Base-by-base conservation (phyloP, 2,113 vertebrate genomes). In the Phyllostomus hastatus region DNA sequence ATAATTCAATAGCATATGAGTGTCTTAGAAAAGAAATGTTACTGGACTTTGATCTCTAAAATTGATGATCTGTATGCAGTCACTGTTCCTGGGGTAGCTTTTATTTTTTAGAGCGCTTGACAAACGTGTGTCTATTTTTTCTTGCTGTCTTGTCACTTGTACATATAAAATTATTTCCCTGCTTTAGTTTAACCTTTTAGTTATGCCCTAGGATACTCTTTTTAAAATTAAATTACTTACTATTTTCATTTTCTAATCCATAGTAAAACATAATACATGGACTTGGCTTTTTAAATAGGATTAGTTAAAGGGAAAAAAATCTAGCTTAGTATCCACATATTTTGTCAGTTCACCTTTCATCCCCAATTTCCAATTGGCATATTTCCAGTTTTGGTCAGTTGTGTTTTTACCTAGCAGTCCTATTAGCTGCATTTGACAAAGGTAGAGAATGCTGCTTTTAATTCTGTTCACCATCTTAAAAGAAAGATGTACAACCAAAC, bases 1-100 rank as follows among this genome's bases (percentile, higher is more conserved):
- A 91, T 95, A 93, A 61, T 94, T 73, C 88, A 96, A 69, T 90
- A 96, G 52, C 28, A 70, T 88, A 41, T 88, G 73, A 85, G 69
- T 96, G 48, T 69, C 38, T 93, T 86, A 61, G 52, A 35, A 67
- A 92, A 93, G n/a, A n/a, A 2, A 31, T 43, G 79, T 96, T 95
- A 48, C 12, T 75, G 20, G 54, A 85, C n/a, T 95, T 93, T 83
- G 73, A 86, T 94, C 31, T 95, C 46, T 88, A 80, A 94, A 94
- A 90, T 66, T 73, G 84, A 83, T 52, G 24, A 15, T 73, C 35
- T 90, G 7, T 91, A 54, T 95, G 72, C 66, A 73, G 48, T 96
- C 35, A 82, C 4, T 87, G 43, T 94, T 96, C 75, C 59, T 80
- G 80, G 38, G 43, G n/a, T 80, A 87, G 57, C 69, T 92, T 84